phyloP scores from a whole-genome alignment of 2,888 invertebrate genomes.

The Meiosimyza platycephala region DNA sequence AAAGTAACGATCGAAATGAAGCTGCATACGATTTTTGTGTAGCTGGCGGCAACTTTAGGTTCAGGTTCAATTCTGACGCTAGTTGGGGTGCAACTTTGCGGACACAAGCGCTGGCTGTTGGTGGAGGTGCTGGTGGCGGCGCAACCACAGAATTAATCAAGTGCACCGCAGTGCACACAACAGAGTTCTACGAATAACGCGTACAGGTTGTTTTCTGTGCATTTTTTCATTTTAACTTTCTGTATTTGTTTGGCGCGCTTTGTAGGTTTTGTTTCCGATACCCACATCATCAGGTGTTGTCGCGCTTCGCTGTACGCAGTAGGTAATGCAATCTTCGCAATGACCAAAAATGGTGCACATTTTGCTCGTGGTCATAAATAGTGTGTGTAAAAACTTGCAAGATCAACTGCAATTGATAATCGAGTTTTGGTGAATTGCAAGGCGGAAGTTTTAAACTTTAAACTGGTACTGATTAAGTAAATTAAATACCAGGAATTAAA shows the following conservation, averaged over 20 bases:
- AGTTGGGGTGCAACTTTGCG: constrained; percentile 22
- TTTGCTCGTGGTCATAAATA: too few relatives aligned
- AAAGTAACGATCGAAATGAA: not conserved
- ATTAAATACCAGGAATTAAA: too few relatives aligned
- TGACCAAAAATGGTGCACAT: too few relatives aligned
- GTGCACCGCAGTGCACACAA: constrained; percentile 23
- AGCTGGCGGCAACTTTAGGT: constrained; percentile 12
- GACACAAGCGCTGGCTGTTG: constrained; percentile 14
- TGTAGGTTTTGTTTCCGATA: not conserved
- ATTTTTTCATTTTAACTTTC: not conserved
- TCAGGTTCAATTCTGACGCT: constrained; percentile 27
- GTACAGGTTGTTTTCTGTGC: constrained; percentile 21
- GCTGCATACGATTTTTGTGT: not conserved
- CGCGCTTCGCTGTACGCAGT: too few relatives aligned
- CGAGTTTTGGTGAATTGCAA: too few relatives aligned
- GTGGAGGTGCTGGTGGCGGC: constrained; percentile 8
- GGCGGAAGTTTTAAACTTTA: too few relatives aligned
- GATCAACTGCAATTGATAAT: too few relatives aligned
- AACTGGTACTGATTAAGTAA: too few relatives aligned
- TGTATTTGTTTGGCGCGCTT: not conserved
- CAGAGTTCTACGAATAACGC: constrained; percentile 28
- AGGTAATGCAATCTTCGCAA: too few relatives aligned
- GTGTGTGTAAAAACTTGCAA: too few relatives aligned
- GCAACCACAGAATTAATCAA: constrained; percentile 36
- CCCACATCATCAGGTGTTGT: too few relatives aligned